Evolutionary conservation across 2,797 vertebrate genomes (phyloP).

Genomic region (Anguilla anguilla): DNA sequence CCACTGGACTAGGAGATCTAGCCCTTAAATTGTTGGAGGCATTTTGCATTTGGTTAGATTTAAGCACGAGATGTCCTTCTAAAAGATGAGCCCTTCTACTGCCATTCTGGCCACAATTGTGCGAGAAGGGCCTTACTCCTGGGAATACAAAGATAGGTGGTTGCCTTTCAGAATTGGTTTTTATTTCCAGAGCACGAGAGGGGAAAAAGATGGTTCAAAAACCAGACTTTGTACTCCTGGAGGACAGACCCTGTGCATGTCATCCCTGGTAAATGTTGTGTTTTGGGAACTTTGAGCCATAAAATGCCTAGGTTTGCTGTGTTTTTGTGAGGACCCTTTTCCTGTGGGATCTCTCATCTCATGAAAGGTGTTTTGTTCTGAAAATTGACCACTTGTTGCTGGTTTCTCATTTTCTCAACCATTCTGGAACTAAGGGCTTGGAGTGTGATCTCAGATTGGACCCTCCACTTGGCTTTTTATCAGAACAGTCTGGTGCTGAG

Average conservation of each 20-base stretch:
- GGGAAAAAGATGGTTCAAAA: background rate
- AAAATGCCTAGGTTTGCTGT: background rate
- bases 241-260: background rate
- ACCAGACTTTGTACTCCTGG: too few species aligned
- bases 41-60: too few species aligned
- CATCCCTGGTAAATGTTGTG: background rate
- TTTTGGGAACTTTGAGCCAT: slow-evolving; percentile 3
- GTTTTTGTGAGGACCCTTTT: background rate
- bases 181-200: background rate
- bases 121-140: too few species aligned
- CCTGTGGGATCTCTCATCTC: background rate
- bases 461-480: background rate
- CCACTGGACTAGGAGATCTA: background rate
- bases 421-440: background rate
- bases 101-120: too few species aligned
- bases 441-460: background rate
- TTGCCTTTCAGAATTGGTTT: background rate
- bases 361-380: background rate
- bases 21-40: too few species aligned
- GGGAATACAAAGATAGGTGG: background rate
- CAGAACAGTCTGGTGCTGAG: background rate
- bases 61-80: too few species aligned
- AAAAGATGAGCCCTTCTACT: too few species aligned
- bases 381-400: slow-evolving; percentile 21
- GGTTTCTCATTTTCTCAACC: background rate